A percentile compares a stretch with the other conserved stretches of the same genome.
phyloP scores from a whole-genome alignment of 2,888 invertebrate species.

The Disparrhopalites patrizii region DNA sequence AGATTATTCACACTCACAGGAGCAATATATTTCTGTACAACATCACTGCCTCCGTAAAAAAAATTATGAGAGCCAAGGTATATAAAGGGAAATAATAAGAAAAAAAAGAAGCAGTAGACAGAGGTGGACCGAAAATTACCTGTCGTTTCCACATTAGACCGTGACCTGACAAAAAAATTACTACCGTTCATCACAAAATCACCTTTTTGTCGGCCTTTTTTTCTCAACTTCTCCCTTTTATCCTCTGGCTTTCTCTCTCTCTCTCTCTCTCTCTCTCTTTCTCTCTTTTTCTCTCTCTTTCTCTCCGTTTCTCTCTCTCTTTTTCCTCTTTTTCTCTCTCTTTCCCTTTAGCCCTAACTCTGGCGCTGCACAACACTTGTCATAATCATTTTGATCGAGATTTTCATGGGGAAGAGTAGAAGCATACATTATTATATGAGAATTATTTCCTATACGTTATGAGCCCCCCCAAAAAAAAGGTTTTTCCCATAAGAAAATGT shows the following conservation, averaged over 20 bases:
- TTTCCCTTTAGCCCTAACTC: background rate
- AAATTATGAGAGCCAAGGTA: too few species aligned
- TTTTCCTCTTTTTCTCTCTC: background rate
- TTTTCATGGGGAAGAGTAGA: too few species aligned
- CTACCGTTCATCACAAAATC: constrained; percentile 37
- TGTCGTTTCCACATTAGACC: constrained; percentile 40
- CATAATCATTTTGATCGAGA: too few species aligned
- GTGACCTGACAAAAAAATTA: constrained; percentile 39
- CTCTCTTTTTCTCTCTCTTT: background rate
- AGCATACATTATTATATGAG: too few species aligned
- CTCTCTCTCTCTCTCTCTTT: background rate
- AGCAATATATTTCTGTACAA: too few species aligned
- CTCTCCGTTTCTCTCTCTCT: background rate
- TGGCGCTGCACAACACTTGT: background rate
- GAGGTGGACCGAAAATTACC: constrained; percentile 29
- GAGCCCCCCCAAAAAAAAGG: too few species aligned
- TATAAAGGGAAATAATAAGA: background rate
- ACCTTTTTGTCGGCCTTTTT: constrained; percentile 33
- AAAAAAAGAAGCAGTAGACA: background rate
- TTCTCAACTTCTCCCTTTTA: constrained; percentile 21
- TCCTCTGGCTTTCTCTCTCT: background rate
- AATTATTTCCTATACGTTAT: too few species aligned
- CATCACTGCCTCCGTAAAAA: too few species aligned
- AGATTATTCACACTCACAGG: constrained; percentile 1
- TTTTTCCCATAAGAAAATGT: too few species aligned